phyloP scores from a whole-genome alignment of 2,797 vertebrate species.

The Acanthurus lineatus region DNA sequence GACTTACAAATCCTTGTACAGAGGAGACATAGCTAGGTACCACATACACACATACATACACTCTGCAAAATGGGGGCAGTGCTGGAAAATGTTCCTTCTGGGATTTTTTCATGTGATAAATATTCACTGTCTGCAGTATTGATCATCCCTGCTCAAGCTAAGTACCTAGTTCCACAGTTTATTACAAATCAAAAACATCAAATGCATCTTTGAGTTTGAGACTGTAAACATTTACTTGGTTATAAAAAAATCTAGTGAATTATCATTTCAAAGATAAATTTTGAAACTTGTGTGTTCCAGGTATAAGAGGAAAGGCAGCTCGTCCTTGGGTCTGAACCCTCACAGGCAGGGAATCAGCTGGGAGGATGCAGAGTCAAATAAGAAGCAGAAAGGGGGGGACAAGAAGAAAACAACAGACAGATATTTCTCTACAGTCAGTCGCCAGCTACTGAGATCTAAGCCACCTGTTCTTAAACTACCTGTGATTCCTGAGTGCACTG shows the following conservation, averaged over 20 bases:
- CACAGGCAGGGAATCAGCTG: conserved; percentile 88
- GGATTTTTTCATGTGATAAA: neutral
- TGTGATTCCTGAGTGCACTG: conserved; percentile 8
- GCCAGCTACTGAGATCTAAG: conserved; percentile 81
- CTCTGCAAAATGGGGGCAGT: neutral
- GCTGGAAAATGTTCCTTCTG: neutral
- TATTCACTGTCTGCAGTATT: neutral
- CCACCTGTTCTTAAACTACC: conserved; percentile 65
- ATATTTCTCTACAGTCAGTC: conserved; percentile 88
- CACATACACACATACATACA: neutral
- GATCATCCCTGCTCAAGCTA: neutral
- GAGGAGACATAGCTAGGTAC: conserved; percentile 93
- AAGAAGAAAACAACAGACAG: conserved; percentile 84
- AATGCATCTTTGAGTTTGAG: neutral
- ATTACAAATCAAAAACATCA: neutral
- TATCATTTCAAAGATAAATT: neutral
- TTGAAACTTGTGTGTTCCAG: conserved; percentile 75
- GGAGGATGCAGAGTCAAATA: conserved; percentile 83
- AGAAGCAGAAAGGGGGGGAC: conserved; percentile 81
- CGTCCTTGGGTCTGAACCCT: conserved; percentile 90
- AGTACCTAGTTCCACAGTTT: neutral
- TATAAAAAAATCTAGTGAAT: neutral
- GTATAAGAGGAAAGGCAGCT: conserved; percentile 91
- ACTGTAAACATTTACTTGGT: no score
- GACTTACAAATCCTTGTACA: conserved; percentile 96